A percentile compares a stretch with the other conserved stretches of the same genome.
Conservation (phyloP, 92 coral and sea anemone genomes). For the Isaurus tuberculatus region DNA sequence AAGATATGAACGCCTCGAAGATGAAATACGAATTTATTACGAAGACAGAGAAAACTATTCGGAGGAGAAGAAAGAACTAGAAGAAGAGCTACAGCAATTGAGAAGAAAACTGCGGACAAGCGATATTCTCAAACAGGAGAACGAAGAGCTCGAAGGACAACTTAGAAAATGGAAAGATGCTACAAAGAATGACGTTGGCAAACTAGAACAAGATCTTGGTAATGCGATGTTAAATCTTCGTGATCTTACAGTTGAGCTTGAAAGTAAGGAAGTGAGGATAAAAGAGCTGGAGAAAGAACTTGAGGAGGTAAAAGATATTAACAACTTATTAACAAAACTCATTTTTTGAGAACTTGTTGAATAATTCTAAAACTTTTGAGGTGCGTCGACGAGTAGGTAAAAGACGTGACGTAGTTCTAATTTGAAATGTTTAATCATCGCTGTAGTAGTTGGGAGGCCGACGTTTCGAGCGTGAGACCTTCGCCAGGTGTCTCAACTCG, state of each 20-base stretch:
- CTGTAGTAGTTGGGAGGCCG: too few species aligned
- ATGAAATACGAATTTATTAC: conserved; percentile 40
- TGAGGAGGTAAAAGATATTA: conserved; percentile 65
- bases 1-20: conserved; percentile 43
- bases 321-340: too few species aligned
- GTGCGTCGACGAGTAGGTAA: too few species aligned
- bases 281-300: conserved; percentile 74
- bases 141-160: conserved; percentile 64
- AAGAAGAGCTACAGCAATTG: conserved; percentile 21
- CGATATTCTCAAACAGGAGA: conserved; percentile 7
- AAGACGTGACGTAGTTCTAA: too few species aligned
- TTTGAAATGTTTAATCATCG: too few species aligned
- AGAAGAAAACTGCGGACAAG: conserved; percentile 2
- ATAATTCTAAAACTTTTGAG: too few species aligned
- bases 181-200: conserved; percentile 57
- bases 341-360: too few species aligned
- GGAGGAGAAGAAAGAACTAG: conserved; percentile 8
- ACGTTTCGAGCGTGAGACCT: too few species aligned
- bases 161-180: conserved; percentile 64
- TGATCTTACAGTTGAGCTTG: conserved; percentile 18
- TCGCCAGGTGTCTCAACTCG: too few species aligned
- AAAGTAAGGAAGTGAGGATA: conserved; percentile 56
- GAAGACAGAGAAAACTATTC: conserved; percentile 44
- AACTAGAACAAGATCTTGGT: conserved; percentile 46
- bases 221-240: conserved; percentile 61